Conservation (phyloP, 1,140 invertebrate species). For the Drosophila santomea region DNA sequence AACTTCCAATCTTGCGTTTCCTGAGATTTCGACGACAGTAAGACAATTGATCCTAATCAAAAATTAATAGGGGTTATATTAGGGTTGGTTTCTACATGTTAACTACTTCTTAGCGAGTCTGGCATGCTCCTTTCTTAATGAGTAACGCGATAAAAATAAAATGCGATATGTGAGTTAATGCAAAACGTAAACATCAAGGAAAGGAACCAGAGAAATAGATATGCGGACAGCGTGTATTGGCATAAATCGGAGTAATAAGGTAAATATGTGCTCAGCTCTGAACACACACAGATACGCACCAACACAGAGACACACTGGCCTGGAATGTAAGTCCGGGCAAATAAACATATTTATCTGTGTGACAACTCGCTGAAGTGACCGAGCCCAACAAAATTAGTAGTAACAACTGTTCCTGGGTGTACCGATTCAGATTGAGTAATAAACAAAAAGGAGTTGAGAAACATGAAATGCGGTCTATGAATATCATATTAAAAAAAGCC, state of each 20-base stretch:
- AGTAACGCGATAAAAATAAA: constrained; percentile 29
- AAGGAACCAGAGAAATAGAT: constrained; percentile 36
- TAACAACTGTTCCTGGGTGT: background rate
- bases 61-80: no score
- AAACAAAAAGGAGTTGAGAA: background rate
- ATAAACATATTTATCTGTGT: constrained; percentile 37
- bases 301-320: background rate
- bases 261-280: constrained; percentile 50
- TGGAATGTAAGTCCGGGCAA: constrained; percentile 13
- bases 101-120: no score
- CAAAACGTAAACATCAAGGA: constrained; percentile 55
- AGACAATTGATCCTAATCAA: no score
- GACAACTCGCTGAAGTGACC: constrained; percentile 42
- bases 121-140: no score
- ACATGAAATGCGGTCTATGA: background rate
- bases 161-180: constrained; percentile 52
- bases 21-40: no score
- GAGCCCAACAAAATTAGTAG: constrained; percentile 1
- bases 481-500: background rate
- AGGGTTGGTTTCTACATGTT: no score
- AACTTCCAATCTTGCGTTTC: no score
- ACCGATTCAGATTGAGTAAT: constrained; percentile 2
- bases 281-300: constrained; percentile 24
- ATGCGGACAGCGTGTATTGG: constrained; percentile 30
- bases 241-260: constrained; percentile 58